A percentile compares a stretch with the other conserved stretches of the same genome.
Evolutionary conservation across 2,113 vertebrate species (phyloP).

Genomic region (Poeciliopsis retropinna): DNA sequence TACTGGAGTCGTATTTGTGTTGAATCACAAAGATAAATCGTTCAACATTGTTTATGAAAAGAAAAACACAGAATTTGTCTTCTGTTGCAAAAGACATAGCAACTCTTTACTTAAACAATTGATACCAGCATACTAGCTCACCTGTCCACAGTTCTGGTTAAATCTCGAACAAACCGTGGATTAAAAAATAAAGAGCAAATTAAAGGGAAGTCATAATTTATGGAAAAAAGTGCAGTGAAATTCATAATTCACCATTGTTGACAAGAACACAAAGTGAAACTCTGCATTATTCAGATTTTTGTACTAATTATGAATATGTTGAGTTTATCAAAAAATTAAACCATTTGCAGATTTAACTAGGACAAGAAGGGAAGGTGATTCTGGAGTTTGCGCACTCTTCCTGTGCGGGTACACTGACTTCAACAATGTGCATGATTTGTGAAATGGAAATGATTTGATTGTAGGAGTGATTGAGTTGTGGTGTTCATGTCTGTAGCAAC

Average conservation of each 20-base stretch:
- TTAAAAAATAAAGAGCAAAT: neutral
- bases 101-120: neutral
- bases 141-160: neutral
- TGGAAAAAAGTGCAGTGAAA: neutral
- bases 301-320: neutral
- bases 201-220: neutral
- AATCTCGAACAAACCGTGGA: neutral
- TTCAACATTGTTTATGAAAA: slow-evolving; percentile 7
- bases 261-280: neutral
- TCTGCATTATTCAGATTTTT: neutral
- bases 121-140: neutral
- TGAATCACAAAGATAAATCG: slow-evolving; percentile 14
- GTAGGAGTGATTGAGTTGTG: no score
- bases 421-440: neutral
- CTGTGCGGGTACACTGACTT: neutral
- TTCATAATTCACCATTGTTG: slow-evolving; percentile 2
- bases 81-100: slow-evolving; percentile 8
- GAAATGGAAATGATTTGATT: neutral
- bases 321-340: slow-evolving; percentile 10
- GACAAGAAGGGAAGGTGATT: neutral
- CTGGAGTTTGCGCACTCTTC: neutral
- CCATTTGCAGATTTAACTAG: slow-evolving; percentile 3
- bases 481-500: neutral
- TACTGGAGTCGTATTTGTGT: slow-evolving; percentile 26
- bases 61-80: slow-evolving; percentile 16